Base-by-base conservation (phyloP, 2,113 vertebrate genomes). In the Leptobrachium leishanense region DNA sequence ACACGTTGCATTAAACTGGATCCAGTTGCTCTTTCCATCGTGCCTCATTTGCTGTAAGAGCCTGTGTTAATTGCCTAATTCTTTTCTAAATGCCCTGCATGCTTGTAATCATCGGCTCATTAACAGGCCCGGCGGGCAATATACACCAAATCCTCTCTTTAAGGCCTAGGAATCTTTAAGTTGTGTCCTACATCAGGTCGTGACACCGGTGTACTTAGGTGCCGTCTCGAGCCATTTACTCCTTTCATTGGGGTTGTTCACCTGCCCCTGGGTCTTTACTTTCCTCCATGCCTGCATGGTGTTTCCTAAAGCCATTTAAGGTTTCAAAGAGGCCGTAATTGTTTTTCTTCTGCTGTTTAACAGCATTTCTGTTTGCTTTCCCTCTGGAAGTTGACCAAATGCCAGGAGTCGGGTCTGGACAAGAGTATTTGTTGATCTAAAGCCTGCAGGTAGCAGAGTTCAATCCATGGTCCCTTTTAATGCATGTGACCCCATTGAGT, bases 161-260 rank as follows among this genome's bases (percentile, higher is more conserved):
- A 70, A 15, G 67, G 76, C 39, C 62, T 54, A 63, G 54, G 75
- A 62, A 57, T 70, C 55, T n/a, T 77, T 66, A 50, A 72, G 31
- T 63, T 69, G 76, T 69, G 75, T 77, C 68, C 42, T 68, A 77
- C 76, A 70, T 44, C 6, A 31, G 76, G 76, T 77, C 76, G 63
- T 50, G 76, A 77, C 76, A 77, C 46, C 6, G 67, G 41, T 41
- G 57, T 43, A 50, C 76, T 77, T 66, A 62, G 20, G 66, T 42
- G 20, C 53, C 13, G 13, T 77, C 54, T 69, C 75, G 5, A 77
- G 55, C 43, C 76, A 77, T 77, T 77, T 77, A 70, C 9, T 41
- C 54, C 76, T 77, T 71, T 77, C 76, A 77, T 70, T 70, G 39
- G 50, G 76, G 67, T 77, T 50, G 1, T 53, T 69, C 59, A 70